Base-by-base conservation (phyloP, 2,113 vertebrate genomes). In the Osmerus mordax region DNA sequence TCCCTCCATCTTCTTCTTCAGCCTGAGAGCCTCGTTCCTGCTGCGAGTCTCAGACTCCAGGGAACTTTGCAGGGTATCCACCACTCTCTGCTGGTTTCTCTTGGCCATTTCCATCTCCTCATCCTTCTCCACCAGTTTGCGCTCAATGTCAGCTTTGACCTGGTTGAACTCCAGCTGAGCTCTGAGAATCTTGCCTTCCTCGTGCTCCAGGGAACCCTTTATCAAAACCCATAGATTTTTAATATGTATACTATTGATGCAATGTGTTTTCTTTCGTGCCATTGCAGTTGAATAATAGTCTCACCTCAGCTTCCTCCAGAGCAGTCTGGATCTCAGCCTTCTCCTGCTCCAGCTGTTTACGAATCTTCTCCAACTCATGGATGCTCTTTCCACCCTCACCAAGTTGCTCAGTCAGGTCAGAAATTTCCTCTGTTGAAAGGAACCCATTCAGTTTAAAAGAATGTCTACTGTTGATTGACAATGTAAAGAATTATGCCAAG, bases 31-130 rank as follows among this genome's bases (percentile, higher is more conserved):
- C 53, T 95, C 94, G 0, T 92, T 94, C 65, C 94, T 90, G 86
- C 93, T 93, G 12, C 94, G 90, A 0, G 92, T 93, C 89, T 95
- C 94, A 0, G 94, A 89, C 0, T 95, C 94, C 74, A 95, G 87
- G 0, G 94, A 93, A 65, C 91, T 91, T 88, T 95, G 94, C 2
- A 95, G 88, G 0, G 93, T 90, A n/a, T 94, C 93, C 76, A 94
- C 88, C 71, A 87, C 72, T 2, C 94, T 80, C 80, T 87, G 84
- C 73, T 95, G 92, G 86, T 94, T 94, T 69, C 94, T 88, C 82
- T 95, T 95, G 72, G 86, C 81, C 81, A 94, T 93, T 74, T 95
- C 94, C 91, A 93, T 90, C 86, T 95, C 94, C 78, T 95, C 94
- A 0, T 94, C 94, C 84, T 94, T 95, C 88, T 95, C 94, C 0